A percentile compares a stretch with the other conserved stretches of the same genome.
Conservation (phyloP, 2,113 vertebrate species). For the Ochotona princeps region DNA sequence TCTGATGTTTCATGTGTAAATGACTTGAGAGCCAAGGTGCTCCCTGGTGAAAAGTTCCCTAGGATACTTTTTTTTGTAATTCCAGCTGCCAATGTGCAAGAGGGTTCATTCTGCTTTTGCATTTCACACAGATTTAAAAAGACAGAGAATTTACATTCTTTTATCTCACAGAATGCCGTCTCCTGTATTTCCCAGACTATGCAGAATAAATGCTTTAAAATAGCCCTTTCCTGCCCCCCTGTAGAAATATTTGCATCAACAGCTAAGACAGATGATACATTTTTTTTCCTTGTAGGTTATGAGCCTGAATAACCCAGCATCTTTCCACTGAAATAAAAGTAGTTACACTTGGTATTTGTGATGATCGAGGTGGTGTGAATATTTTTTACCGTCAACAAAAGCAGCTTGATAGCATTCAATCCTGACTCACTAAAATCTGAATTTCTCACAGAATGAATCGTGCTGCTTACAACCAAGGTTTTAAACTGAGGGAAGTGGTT, state of each 20-base stretch:
- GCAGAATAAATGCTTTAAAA: too few relatives aligned
- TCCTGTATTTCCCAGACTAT: constrained; percentile 60
- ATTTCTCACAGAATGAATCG: too few relatives aligned
- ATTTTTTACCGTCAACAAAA: constrained; percentile 78
- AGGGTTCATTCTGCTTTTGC: not conserved
- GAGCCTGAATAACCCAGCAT: constrained; percentile 60
- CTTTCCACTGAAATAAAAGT: constrained; percentile 75
- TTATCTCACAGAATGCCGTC: constrained; percentile 49
- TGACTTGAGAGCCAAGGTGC: not conserved
- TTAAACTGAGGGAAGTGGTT: too few relatives aligned
- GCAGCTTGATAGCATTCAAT: constrained; percentile 67
- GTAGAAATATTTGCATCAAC: too few relatives aligned
- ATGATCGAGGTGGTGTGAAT: constrained; percentile 73
- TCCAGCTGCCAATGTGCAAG: constrained; percentile 22
- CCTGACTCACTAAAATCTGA: constrained; percentile 16
- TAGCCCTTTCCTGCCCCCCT: too few relatives aligned
- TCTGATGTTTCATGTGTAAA: constrained; percentile 72
- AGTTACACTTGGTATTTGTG: constrained; percentile 68
- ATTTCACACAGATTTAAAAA: constrained; percentile 64
- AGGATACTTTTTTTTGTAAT: constrained; percentile 35
- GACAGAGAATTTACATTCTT: constrained; percentile 64
- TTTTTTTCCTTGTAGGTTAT: constrained; percentile 66
- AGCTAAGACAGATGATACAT: constrained; percentile 54
- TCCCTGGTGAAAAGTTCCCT: not conserved
- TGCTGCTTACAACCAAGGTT: too few relatives aligned